Percentiles rank a stretch among this genome's conserved stretches.
phyloP scores from a whole-genome alignment of 2,888 invertebrate species.

The Drosophila kambysellisi region DNA sequence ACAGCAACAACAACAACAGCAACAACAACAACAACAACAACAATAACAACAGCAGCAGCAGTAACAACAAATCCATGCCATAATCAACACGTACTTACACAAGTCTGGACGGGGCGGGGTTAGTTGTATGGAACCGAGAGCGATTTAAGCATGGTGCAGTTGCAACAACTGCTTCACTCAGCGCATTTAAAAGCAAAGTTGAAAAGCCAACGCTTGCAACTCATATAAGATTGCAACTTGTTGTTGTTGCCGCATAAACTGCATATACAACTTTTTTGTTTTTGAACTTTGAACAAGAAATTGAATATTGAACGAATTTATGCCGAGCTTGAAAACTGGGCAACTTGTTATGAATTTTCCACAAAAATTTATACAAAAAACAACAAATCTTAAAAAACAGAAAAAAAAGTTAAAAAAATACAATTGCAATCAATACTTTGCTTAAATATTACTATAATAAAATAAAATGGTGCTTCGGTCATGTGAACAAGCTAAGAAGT shows the following conservation, averaged over 20 bases:
- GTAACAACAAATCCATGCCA: slow-evolving; percentile 54
- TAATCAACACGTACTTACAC: slow-evolving; percentile 80
- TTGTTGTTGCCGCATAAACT: neutral
- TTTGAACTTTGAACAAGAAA: neutral
- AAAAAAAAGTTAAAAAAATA: neutral
- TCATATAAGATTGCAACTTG: slow-evolving; percentile 17
- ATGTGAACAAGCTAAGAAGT: neutral
- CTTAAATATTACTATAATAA: neutral
- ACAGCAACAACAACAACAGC: slow-evolving; percentile 51
- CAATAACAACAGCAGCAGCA: slow-evolving; percentile 39
- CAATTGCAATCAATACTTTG: neutral
- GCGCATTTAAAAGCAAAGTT: slow-evolving; percentile 33
- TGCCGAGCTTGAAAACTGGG: neutral
- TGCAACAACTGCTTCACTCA: slow-evolving; percentile 20
- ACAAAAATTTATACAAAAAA: neutral
- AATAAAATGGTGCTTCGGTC: neutral
- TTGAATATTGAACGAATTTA: neutral
- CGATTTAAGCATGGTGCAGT: slow-evolving; percentile 29
- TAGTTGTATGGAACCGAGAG: slow-evolving; percentile 5
- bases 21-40: slow-evolving; percentile 24
- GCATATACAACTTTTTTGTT: neutral
- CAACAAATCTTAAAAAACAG: neutral
- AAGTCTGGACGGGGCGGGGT: slow-evolving; percentile 24
- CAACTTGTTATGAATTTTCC: neutral
- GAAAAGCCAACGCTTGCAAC: slow-evolving; percentile 16